Percentiles rank a stretch among this genome's conserved stretches.
Evolutionary conservation across 1,140 invertebrate genomes (phyloP).

Genomic region (Nebria ingens): DNA sequence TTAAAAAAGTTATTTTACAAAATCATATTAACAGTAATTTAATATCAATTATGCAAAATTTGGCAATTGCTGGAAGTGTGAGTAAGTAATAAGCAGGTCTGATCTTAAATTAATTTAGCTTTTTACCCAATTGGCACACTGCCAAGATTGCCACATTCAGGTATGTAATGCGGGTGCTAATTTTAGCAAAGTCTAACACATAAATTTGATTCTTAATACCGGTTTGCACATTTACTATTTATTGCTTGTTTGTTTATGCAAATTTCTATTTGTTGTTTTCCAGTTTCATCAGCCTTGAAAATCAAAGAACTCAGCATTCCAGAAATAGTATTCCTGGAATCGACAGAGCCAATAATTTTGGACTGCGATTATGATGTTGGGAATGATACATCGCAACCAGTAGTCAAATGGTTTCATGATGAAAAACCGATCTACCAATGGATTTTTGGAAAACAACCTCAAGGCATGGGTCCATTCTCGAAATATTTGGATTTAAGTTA

Average conservation of each 20-base stretch:
- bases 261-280: neutral
- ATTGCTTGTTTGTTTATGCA: neutral
- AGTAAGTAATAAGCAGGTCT: no score
- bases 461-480: constrained; percentile 13
- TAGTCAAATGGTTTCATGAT: constrained; percentile 16
- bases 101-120: neutral
- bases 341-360: constrained; percentile 7
- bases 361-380: constrained; percentile 15
- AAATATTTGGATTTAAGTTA: constrained; percentile 14
- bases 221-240: neutral
- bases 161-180: neutral
- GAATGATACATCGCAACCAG: constrained; percentile 11
- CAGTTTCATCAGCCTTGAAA: neutral
- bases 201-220: no score
- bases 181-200: neutral
- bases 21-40: no score
- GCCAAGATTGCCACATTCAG: neutral
- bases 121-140: neutral
- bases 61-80: no score
- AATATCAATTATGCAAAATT: no score
- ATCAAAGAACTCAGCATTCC: neutral
- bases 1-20: no score
- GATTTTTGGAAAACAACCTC: constrained; percentile 13
- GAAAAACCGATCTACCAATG: constrained; percentile 16
- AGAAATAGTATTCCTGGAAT: neutral